Conservation (phyloP, 2,888 invertebrate genomes). For the Mechanitis mazaeus region DNA sequence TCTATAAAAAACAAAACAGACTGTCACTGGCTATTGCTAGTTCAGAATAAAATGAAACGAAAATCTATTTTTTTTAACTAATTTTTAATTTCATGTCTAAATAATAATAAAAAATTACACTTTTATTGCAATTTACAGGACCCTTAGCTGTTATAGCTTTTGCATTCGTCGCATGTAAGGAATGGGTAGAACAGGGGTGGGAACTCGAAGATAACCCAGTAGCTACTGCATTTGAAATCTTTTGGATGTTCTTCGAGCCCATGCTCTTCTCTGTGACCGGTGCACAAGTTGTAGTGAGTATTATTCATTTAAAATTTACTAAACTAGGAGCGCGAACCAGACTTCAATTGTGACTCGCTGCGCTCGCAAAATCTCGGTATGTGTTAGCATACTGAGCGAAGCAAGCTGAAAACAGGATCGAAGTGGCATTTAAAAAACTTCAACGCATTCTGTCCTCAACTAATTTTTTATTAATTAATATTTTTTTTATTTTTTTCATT, state of each 20-base stretch:
- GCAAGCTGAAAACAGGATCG: too few species aligned
- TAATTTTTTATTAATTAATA: too few species aligned
- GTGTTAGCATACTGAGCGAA: too few species aligned
- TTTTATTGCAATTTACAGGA: constrained; percentile 68
- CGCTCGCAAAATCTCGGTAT: too few species aligned
- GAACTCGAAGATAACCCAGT: constrained; percentile 92
- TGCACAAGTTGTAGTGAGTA: constrained; percentile 84
- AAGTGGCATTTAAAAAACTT: too few species aligned
- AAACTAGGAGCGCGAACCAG: not conserved
- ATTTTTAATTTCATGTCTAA: not conserved
- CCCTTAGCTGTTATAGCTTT: constrained; percentile 90
- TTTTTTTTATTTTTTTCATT: not conserved
- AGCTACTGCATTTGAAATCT: constrained; percentile 89
- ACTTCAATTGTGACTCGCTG: too few species aligned
- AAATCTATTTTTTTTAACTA: too few species aligned
- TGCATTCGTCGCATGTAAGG: constrained; percentile 87
- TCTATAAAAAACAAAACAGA: too few species aligned
- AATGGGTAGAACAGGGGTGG: constrained; percentile 91
- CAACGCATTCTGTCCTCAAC: too few species aligned
- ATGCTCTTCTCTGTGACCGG: constrained; percentile 96
- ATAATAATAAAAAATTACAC: not conserved
- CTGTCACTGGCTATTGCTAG: too few species aligned
- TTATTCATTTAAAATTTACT: not conserved
- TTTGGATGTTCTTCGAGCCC: constrained; percentile 98
- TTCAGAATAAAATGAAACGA: too few species aligned